Evolutionary conservation across 1,140 invertebrate genomes (phyloP).

Genomic region (Marisa cornuarietis): DNA sequence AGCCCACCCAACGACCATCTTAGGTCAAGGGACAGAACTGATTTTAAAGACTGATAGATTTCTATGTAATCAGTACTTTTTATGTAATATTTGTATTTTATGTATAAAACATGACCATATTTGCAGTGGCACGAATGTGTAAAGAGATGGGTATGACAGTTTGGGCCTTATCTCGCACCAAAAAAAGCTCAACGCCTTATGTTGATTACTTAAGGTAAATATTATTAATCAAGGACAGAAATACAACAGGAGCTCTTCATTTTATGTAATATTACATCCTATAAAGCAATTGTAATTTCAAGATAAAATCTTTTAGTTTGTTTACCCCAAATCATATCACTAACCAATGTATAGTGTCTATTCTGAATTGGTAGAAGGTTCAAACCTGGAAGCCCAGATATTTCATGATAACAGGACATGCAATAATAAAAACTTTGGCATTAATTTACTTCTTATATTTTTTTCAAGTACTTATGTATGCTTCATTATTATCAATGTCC

Average conservation of each 20-base stretch:
- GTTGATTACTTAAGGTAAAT: conserved; percentile 16
- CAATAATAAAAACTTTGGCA: no score
- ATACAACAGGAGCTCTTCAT: not conserved
- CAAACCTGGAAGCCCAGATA: not conserved
- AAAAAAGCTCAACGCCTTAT: not conserved
- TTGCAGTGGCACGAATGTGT: conserved; percentile 33
- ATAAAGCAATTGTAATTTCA: not conserved
- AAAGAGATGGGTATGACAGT: conserved; percentile 28
- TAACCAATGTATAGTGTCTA: not conserved
- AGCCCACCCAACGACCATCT: no score
- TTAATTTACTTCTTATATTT: no score
- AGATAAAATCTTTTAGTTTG: not conserved
- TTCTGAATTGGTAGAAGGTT: not conserved
- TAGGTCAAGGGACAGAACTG: no score
- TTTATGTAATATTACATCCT: not conserved
- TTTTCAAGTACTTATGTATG: no score
- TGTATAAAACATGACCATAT: not conserved
- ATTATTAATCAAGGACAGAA: not conserved
- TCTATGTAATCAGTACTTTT: not conserved
- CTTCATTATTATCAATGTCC: no score
- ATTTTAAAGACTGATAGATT: no score
- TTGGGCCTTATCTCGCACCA: conserved; percentile 25
- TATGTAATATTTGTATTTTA: not conserved
- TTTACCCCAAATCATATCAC: not conserved
- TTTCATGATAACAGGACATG: no score